Evolutionary conservation across 2,113 vertebrate species (phyloP), one percentile per base, ranked within the genome.

Genomic region (Micromys minutus): DNA sequence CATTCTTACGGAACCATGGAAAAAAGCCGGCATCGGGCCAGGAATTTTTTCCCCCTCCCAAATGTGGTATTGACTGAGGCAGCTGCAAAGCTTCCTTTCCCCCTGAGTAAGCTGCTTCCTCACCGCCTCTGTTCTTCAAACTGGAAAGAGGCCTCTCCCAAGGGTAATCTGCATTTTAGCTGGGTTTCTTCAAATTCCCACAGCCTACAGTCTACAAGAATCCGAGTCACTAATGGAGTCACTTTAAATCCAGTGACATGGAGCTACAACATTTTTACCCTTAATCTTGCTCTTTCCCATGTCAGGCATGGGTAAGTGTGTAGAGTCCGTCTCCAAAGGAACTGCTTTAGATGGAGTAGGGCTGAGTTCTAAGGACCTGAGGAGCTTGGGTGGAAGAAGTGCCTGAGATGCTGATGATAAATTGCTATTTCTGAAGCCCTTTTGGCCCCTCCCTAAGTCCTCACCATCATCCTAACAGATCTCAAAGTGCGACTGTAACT

Each of bases 1-100:
- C 2, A 59, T 94, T 97, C 96, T 93, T 93, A 92, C 90, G 97
- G 97, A 97, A 96, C 95, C 89, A 91, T 97, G 97, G 97, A 94
- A 97, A 87, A 87, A 96, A 97, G 96, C 95, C 0, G 96, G 97
- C 98, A 96, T 17, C 0, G 36, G 87, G 97, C 98, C 98, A 98
- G 97, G 94, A 65, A 22, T 77, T 79, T 89, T 76, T 91, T 55
- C 39, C 55, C 55, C 67, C 61, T 93, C 72, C 85, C 90, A 81
- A 94, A 93, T 52, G 59, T 95, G 79, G 87, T 96, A 97, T 98
- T 98, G 97, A 96, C 96, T 96, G 95, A 97, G 88, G 96, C 98
- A 98, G 98, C 98, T 98, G 98, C 80, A 67, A 79, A 42, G 91
- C 9, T 91, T 96, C 74, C 84, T 97, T 97, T 74, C 84, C 92